phyloP scores from a whole-genome alignment of 1,140 invertebrate species.

The Pachypeltis micranthus region DNA sequence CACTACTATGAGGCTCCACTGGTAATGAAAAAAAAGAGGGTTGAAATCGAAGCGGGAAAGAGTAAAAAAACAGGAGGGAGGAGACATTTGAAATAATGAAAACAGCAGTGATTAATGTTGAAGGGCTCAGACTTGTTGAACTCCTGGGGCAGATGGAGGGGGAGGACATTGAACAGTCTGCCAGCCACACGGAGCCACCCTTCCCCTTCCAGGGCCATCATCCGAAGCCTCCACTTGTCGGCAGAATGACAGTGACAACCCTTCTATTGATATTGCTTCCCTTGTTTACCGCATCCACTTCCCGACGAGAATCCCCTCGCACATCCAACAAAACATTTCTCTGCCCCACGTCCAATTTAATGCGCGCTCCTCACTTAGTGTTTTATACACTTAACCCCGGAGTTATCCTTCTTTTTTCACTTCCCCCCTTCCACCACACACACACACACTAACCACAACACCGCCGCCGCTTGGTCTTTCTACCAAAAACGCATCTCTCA shows the following conservation, averaged over 20 bases:
- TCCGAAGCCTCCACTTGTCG: too few species aligned
- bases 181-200: too few species aligned
- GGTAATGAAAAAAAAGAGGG: neutral
- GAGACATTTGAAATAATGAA: conserved; percentile 7
- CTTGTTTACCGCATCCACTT: conserved; percentile 1
- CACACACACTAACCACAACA: too few species aligned
- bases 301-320: neutral
- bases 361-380: conserved; percentile 1
- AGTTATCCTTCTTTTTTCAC: neutral
- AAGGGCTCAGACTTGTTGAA: conserved; percentile 3
- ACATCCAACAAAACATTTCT: conserved; percentile 3
- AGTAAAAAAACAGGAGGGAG: neutral
- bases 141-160: too few species aligned
- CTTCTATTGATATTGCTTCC: conserved; percentile 5
- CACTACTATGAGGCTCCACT: too few species aligned
- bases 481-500: too few species aligned
- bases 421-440: too few species aligned
- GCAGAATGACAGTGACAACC: conserved; percentile 5
- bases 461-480: too few species aligned
- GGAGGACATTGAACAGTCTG: too few species aligned
- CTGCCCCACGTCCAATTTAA: conserved; percentile 3
- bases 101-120: conserved; percentile 1
- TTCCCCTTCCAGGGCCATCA: too few species aligned
- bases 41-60: neutral
- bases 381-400: conserved; percentile 4